Conservation (phyloP, 2,888 invertebrate genomes). For the Drosophila nr. perissopoda region DNA sequence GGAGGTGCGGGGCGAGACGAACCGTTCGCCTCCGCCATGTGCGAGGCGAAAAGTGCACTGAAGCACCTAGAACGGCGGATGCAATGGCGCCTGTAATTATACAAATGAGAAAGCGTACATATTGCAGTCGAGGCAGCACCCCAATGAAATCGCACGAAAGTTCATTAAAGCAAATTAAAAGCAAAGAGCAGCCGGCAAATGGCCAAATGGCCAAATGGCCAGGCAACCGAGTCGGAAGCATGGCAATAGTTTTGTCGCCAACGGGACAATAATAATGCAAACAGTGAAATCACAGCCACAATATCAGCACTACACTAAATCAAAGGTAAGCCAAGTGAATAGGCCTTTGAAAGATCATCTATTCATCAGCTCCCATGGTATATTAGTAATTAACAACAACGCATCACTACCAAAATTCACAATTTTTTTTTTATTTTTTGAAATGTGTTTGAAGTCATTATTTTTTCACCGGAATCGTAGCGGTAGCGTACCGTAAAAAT, state of each 20-base stretch:
- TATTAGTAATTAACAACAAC: neutral
- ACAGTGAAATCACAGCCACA: neutral
- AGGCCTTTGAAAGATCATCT: neutral
- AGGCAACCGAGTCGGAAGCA: constrained; percentile 64
- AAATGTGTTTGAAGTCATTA: neutral
- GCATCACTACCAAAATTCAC: neutral
- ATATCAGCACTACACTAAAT: neutral
- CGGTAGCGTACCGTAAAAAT: neutral
- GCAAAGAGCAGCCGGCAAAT: constrained; percentile 62
- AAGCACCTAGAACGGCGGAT: constrained; percentile 9
- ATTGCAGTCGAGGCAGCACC: constrained; percentile 60
- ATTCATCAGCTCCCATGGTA: neutral
- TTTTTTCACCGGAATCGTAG: neutral
- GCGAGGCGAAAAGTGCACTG: constrained; percentile 4
- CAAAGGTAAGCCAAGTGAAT: no score
- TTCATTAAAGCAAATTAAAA: constrained; percentile 79
- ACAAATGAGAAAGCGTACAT: constrained; percentile 80
- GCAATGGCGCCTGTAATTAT: constrained; percentile 77
- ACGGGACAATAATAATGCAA: constrained; percentile 13
- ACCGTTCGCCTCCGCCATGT: neutral
- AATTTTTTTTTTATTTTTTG: neutral
- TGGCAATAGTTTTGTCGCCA: constrained; percentile 47
- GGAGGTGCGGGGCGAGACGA: neutral
- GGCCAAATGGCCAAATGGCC: constrained; percentile 54
- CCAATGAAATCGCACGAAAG: constrained; percentile 73